Conservation (phyloP, 2,113 vertebrate species). For the Glaucomys volans region DNA sequence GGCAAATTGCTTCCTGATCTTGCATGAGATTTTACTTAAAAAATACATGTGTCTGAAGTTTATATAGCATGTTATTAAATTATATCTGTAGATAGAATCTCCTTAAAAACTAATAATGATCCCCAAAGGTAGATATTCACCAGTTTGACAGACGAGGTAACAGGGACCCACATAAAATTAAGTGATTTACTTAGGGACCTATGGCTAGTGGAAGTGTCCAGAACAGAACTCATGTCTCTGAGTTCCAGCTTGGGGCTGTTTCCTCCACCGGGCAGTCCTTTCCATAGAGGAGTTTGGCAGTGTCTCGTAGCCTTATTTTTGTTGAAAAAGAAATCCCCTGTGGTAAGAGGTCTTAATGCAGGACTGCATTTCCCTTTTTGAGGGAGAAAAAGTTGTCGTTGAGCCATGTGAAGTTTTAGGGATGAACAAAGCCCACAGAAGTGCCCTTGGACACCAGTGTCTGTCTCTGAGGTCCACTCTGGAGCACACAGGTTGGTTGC, state of each 20-base stretch:
- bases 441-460: not conserved
- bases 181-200: not conserved
- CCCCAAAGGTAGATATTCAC: not conserved
- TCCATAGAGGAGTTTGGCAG: not conserved
- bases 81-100: not conserved
- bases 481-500: not conserved
- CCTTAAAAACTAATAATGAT: not conserved
- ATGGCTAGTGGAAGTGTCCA: not conserved
- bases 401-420: not conserved
- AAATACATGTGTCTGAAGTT: not conserved
- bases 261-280: not conserved
- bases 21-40: not conserved
- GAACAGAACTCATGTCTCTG: not conserved
- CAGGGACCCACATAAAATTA: not conserved
- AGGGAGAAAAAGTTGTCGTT: not conserved
- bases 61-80: slow-evolving; percentile 7
- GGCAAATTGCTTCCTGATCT: not conserved
- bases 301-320: not conserved
- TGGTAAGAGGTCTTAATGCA: not conserved
- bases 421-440: not conserved
- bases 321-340: not conserved
- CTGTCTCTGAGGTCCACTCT: not conserved
- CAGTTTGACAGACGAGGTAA: not conserved
- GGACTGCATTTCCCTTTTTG: not conserved
- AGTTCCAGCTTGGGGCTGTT: not conserved